These are phyloP conservation scores for Drosophila sordidula DNA, from an alignment of 2,888 invertebrate species.

Conservation along the genomic window DNA sequence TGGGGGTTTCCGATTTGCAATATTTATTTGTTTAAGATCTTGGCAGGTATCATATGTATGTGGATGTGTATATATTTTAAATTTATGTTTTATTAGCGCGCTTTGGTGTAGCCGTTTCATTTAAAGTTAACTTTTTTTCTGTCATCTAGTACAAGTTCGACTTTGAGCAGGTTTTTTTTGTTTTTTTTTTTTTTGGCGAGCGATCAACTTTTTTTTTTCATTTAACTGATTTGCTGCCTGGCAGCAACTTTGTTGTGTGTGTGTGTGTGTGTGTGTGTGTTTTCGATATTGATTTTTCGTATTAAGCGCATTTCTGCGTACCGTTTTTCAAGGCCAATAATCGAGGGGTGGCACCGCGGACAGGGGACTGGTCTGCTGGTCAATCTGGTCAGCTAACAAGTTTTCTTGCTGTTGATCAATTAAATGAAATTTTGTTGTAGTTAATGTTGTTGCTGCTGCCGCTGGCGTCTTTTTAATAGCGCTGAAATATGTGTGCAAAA, in stretches of 20 bases:
- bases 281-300: conserved; percentile 78
- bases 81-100: conserved; percentile 58
- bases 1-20: conserved; percentile 28
- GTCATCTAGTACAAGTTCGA: conserved; percentile 56
- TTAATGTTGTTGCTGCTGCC: conserved; percentile 22
- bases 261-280: conserved; percentile 42
- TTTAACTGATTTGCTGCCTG: conserved; percentile 42
- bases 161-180: conserved; percentile 60
- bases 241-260: conserved; percentile 12
- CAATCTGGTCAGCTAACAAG: conserved; percentile 65
- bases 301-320: conserved; percentile 81
- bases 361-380: conserved; percentile 41
- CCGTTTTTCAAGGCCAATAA: conserved; percentile 76
- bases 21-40: conserved; percentile 42
- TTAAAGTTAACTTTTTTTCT: conserved; percentile 47
- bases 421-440: conserved; percentile 61
- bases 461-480: conserved; percentile 42
- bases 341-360: conserved; percentile 18
- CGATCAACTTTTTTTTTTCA: conserved; percentile 44
- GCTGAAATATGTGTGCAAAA: conserved; percentile 59
- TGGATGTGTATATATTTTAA: conserved; percentile 19
- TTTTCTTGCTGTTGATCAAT: conserved; percentile 69
- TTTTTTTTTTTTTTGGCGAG: conserved; percentile 42
- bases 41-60: conserved; percentile 11
- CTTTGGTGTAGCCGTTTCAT: conserved; percentile 53